phyloP scores from a whole-genome alignment of 2,113 vertebrate species.

The Acinonyx jubatus region DNA sequence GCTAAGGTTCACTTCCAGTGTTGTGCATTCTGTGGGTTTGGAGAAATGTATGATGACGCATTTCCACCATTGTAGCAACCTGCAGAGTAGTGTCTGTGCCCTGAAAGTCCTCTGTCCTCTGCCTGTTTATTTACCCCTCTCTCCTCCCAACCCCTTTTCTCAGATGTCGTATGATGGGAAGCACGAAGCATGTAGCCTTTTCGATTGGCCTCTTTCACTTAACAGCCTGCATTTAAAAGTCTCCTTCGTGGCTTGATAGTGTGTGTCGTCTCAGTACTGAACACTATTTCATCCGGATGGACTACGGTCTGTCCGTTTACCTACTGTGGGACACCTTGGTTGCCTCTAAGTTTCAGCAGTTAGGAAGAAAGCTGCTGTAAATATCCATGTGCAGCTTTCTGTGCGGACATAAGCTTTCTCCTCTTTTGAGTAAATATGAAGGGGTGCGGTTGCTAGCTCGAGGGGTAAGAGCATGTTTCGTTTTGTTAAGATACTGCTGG shows the following conservation, averaged over 20 bases:
- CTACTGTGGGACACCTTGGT: not conserved
- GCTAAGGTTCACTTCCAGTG: not conserved
- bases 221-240: not conserved
- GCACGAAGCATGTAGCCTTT: not conserved
- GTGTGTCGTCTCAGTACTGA: not conserved
- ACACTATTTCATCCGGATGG: not conserved
- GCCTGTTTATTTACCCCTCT: not conserved
- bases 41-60: accelerated
- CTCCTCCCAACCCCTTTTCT: not conserved
- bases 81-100: not conserved
- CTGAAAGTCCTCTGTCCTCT: not conserved
- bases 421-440: not conserved
- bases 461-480: not conserved
- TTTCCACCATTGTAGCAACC: not conserved
- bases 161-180: not conserved
- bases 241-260: not conserved
- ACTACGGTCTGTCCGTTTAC: not conserved
- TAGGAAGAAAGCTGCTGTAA: not conserved
- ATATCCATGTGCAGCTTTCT: not conserved
- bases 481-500: not conserved
- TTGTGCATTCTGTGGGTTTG: not conserved
- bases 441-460: not conserved
- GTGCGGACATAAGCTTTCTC: not conserved
- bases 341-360: not conserved
- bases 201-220: not conserved